Conservation (phyloP, 2,113 vertebrate genomes). For the Butorides virescens region DNA sequence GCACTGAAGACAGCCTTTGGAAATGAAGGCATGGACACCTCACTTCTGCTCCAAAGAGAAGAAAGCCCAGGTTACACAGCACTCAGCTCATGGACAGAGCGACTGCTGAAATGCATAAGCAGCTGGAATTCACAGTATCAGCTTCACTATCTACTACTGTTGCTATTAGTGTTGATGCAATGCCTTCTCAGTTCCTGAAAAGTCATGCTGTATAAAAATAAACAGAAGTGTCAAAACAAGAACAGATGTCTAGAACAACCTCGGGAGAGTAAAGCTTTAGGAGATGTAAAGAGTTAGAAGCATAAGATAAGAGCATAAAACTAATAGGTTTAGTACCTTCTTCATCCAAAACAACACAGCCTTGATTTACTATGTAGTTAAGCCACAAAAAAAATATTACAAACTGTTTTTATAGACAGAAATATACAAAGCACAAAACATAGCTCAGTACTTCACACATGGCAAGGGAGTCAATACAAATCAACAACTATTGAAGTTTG, state of each 20-base stretch:
- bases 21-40: not conserved
- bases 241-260: not conserved
- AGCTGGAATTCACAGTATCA: not conserved
- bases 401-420: not conserved
- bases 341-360: not conserved
- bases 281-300: not conserved
- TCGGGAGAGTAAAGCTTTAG: not conserved
- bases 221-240: conserved; percentile 8
- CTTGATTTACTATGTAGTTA: not conserved
- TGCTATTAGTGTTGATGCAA: not conserved
- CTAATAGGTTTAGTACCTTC: not conserved
- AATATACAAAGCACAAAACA: not conserved
- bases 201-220: not conserved
- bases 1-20: not conserved
- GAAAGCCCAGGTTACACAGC: not conserved
- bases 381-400: not conserved
- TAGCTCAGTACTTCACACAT: not conserved
- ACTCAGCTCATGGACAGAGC: not conserved
- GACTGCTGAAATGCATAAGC: not conserved
- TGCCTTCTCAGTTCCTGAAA: not conserved
- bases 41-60: not conserved
- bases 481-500: not conserved
- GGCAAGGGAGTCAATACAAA: not conserved
- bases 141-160: not conserved
- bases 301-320: not conserved